These are phyloP conservation scores for Lissonota sp. DNA, from an alignment of 2,888 invertebrate species.

Conservation along the genomic window DNA sequence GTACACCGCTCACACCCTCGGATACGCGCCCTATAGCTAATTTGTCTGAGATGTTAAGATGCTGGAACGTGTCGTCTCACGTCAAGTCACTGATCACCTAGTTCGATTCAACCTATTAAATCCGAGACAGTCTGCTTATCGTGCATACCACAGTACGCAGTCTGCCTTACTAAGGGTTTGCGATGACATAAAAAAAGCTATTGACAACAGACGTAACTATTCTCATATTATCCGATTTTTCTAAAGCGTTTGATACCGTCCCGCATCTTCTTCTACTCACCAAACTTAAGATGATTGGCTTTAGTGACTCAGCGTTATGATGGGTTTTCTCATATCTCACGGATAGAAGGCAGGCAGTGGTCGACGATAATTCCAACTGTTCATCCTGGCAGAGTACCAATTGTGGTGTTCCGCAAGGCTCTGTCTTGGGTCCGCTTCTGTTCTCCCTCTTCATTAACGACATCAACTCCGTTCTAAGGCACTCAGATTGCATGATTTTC, in stretches of 20 bases:
- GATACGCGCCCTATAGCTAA: no score
- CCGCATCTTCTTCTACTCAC: background rate
- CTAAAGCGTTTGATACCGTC: slow-evolving; percentile 4
- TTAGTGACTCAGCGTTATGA: background rate
- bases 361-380: background rate
- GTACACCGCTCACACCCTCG: no score
- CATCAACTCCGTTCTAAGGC: no score
- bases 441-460: no score
- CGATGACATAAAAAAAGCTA: slow-evolving; percentile 68
- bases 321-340: background rate
- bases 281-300: background rate
- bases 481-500: background rate
- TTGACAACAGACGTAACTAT: slow-evolving; percentile 62
- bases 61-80: slow-evolving; percentile 61
- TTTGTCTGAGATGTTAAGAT: slow-evolving; percentile 51
- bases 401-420: no score
- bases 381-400: no score
- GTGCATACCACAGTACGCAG: slow-evolving; percentile 68
- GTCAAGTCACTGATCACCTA: slow-evolving; percentile 66
- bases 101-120: slow-evolving; percentile 67
- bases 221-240: slow-evolving; percentile 12
- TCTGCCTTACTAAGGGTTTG: slow-evolving; percentile 70
- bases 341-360: background rate
- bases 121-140: slow-evolving; percentile 71
- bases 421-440: no score